phyloP scores from a whole-genome alignment of 1,140 invertebrate genomes.

The Drosophila gunungcola region DNA sequence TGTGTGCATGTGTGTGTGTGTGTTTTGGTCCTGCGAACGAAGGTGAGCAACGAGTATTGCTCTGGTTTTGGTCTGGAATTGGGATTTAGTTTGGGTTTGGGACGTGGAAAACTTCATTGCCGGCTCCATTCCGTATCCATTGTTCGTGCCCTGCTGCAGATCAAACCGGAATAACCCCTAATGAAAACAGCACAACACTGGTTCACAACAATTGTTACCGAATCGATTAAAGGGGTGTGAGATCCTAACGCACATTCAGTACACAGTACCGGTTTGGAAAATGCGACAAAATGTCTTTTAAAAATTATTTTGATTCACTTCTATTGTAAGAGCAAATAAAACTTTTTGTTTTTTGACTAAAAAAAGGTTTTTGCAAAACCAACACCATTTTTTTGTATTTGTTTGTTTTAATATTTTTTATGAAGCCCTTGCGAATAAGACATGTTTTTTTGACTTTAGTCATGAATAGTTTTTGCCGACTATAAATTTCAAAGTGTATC shows the following conservation, averaged over 20 bases:
- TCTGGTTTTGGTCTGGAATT: slow-evolving; percentile 38
- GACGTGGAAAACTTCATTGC: slow-evolving; percentile 12
- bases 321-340: too few species aligned
- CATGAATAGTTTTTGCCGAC: too few species aligned
- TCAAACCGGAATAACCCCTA: slow-evolving; percentile 80
- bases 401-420: too few species aligned
- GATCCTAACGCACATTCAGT: slow-evolving; percentile 4
- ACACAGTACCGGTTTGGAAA: slow-evolving; percentile 2
- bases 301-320: too few species aligned
- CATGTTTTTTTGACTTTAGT: too few species aligned
- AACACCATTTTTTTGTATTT: too few species aligned
- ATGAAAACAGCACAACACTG: slow-evolving; percentile 63
- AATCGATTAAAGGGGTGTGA: slow-evolving; percentile 73
- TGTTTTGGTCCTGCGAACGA: slow-evolving; percentile 34
- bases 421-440: too few species aligned
- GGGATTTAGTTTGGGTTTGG: slow-evolving; percentile 35
- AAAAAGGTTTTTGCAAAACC: too few species aligned
- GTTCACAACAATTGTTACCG: slow-evolving; percentile 69
- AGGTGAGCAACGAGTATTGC: slow-evolving; percentile 50
- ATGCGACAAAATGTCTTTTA: too few species aligned
- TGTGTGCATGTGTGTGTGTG: slow-evolving; percentile 7
- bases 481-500: background rate
- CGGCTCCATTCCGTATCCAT: slow-evolving; percentile 37
- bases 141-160: slow-evolving; percentile 51
- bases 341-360: too few species aligned